Conservation (phyloP, 2,797 vertebrate genomes). For the Lindbergichthys nudifrons region DNA sequence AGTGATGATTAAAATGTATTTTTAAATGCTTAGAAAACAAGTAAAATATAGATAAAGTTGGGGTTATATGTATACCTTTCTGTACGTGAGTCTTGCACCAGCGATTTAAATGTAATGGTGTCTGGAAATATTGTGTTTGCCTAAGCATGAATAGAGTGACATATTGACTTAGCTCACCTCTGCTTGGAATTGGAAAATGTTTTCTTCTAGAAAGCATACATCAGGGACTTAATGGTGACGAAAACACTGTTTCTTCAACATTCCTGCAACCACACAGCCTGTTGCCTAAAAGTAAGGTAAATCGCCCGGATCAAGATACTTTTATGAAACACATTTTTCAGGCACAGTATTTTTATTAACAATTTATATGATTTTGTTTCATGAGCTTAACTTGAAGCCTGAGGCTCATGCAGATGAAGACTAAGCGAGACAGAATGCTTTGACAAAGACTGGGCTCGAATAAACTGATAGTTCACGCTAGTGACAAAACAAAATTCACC, state of each 20-base stretch:
- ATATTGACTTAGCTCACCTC: no score
- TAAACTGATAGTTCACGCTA: constrained; percentile 56
- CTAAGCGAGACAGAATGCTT: constrained; percentile 5
- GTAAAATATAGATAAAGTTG: no score
- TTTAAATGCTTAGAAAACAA: no score
- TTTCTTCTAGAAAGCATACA: no score
- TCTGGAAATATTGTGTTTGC: no score
- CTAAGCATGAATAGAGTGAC: no score
- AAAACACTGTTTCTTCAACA: neutral
- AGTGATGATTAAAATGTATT: no score
- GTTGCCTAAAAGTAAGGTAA: constrained; percentile 38
- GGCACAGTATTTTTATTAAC: constrained; percentile 23
- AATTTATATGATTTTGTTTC: constrained; percentile 27
- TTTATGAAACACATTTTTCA: constrained; percentile 56
- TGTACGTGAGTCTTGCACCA: no score
- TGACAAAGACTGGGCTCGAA: constrained; percentile 41
- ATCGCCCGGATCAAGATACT: constrained; percentile 29
- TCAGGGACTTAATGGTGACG: no score
- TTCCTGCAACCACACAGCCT: constrained; percentile 19
- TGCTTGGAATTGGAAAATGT: no score
- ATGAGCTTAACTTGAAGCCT: constrained; percentile 12
- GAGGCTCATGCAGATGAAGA: neutral
- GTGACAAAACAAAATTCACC: constrained; percentile 64
- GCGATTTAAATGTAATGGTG: no score
- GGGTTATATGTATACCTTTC: no score